Evolutionary conservation across 2,888 invertebrate species (phyloP), one percentile per base, ranked within the genome.

Genomic region (Seira musarum): DNA sequence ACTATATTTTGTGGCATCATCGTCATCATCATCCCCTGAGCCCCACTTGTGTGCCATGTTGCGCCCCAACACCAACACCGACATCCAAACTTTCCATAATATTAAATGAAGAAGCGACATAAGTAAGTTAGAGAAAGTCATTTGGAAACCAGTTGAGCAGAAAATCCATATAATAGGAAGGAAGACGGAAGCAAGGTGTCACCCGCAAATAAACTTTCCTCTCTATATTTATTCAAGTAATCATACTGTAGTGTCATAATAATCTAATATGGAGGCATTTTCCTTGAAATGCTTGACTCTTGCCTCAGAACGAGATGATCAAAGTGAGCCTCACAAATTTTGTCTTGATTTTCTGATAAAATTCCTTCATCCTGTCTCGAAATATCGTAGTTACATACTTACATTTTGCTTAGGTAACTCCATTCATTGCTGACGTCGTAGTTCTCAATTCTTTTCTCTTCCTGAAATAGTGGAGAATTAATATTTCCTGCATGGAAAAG

Each of bases 121-220:
- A 53, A 53, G 40, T 13, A 40, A 8, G 17, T 53, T 53, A 53
- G 3, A 53, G 53, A 53, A 53, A 53, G 53, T 13, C 53, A n/a
- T 17, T 53, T 53, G 53, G 53, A 17, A 15, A 53, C 53, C 53
- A 53, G 53, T 53, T 53, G 53, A 53, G 53, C 53, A 53, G n/a
- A 53, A 53, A 53, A 53, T 53, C 53, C 17, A 17, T 30, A 30
- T 30, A 30, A 30, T 2, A 30, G 30, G 30, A 30, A 30, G 30
- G 8, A 13, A 13, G 53, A 15, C 3, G 53, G 53, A 13, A 53
- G 53, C 53, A 53, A 53, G 53, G 53, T 53, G 53, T 53, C 53
- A 53, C 53, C 53, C 53, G 3, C 15, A 17, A 53, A 53, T 53
- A 53, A 53, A 53, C 53, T 53, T n/a, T 53, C 15, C 17, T 15